Evolutionary conservation across 1,140 invertebrate species (phyloP).

Genomic region (Theocolax elegans): DNA sequence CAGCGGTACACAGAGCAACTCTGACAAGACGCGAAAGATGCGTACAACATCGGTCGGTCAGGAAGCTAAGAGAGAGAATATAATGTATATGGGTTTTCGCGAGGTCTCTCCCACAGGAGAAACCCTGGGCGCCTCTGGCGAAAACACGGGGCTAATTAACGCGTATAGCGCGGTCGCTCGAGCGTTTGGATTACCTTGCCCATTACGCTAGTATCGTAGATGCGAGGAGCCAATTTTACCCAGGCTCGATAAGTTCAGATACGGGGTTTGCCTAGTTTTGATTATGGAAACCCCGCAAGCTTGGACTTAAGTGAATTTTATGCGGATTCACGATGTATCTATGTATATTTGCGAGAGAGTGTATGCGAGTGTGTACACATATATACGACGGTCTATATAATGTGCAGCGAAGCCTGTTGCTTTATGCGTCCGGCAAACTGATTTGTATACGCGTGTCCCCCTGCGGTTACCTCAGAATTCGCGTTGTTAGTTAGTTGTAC

Average conservation of each 20-base stretch:
- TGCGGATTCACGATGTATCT: not conserved
- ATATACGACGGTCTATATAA: too few relatives aligned
- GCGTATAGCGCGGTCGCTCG: slow-evolving; percentile 23
- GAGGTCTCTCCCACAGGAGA: not conserved
- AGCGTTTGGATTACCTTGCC: not conserved
- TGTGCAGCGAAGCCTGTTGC: slow-evolving; percentile 10
- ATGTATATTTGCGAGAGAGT: too few relatives aligned
- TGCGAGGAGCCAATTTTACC: not conserved
- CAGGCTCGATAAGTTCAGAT: too few relatives aligned
- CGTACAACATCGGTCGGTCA: not conserved
- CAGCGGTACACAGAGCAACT: too few relatives aligned
- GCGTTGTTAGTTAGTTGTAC: too few relatives aligned
- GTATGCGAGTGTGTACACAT: too few relatives aligned
- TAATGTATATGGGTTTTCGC: not conserved
- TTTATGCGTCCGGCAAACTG: slow-evolving; percentile 11
- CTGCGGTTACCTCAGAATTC: too few relatives aligned
- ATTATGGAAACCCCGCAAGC: not conserved
- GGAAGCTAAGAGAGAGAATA: not conserved
- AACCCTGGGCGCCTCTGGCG: not conserved
- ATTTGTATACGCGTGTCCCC: not conserved
- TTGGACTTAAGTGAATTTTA: slow-evolving; percentile 28
- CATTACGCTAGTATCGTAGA: slow-evolving; percentile 8
- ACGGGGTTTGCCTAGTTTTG: too few relatives aligned
- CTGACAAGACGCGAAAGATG: too few relatives aligned
- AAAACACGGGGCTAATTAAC: slow-evolving; percentile 36